Evolutionary conservation across 2,888 invertebrate species (phyloP).

Genomic region (Ormyrus pomaceus): DNA sequence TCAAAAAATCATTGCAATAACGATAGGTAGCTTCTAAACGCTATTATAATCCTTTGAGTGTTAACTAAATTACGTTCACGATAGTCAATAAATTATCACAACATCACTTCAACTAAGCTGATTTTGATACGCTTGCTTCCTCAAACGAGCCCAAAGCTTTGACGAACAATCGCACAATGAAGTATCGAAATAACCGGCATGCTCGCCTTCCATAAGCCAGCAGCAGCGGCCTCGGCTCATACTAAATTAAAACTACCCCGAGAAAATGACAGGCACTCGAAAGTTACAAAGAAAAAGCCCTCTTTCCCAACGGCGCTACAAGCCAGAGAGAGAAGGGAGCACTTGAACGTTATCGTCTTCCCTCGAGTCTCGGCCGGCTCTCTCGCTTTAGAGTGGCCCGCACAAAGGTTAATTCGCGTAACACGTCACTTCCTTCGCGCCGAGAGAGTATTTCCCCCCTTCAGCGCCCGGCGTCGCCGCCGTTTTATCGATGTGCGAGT

Average conservation of each 20-base stretch:
- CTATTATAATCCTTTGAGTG: no score
- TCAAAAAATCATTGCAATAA: no score
- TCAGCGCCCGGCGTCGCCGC: not conserved
- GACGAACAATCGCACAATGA: no score
- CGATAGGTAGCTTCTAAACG: no score
- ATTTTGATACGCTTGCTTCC: no score
- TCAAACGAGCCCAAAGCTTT: no score
- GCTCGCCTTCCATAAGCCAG: not conserved
- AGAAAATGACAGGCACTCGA: constrained; percentile 30
- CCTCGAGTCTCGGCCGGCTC: not conserved
- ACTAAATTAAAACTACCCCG: not conserved
- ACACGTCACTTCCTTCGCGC: not conserved
- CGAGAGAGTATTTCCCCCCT: no score
- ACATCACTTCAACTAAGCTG: no score
- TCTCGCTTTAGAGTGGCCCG: not conserved
- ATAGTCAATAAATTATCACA: no score
- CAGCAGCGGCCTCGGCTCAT: no score
- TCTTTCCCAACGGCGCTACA: not conserved
- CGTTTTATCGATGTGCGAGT: not conserved
- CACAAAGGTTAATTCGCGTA: constrained; percentile 36
- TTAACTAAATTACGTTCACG: no score
- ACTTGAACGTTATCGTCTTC: constrained; percentile 37
- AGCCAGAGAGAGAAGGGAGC: not conserved
- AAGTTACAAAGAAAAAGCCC: constrained; percentile 5
- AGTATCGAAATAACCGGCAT: no score